Percentiles rank a stretch among this genome's conserved stretches.
phyloP scores from a whole-genome alignment of 1,140 invertebrate species.

The Hylaeus anthracinus region DNA sequence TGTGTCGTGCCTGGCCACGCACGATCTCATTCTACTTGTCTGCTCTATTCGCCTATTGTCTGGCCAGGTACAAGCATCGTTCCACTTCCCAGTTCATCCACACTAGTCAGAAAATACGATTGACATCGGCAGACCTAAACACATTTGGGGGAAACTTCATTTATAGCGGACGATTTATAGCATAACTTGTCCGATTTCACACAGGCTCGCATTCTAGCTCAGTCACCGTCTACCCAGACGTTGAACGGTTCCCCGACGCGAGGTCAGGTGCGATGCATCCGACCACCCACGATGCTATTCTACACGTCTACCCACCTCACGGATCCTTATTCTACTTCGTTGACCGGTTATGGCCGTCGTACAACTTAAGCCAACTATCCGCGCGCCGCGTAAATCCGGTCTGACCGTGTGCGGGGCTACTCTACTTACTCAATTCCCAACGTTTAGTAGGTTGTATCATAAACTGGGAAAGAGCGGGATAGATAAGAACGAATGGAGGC shows the following conservation, averaged over 20 bases:
- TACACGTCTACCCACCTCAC: not conserved
- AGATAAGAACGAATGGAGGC: too few relatives aligned
- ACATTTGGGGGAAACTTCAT: not conserved
- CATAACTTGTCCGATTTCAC: conserved; percentile 1
- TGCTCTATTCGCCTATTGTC: too few relatives aligned
- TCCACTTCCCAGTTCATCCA: not conserved
- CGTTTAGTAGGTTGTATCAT: too few relatives aligned
- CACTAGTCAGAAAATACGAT: not conserved
- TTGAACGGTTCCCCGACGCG: not conserved
- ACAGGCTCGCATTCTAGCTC: not conserved
- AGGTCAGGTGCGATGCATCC: not conserved
- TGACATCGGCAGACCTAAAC: too few relatives aligned
- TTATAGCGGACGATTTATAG: not conserved
- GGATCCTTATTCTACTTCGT: conserved; percentile 6
- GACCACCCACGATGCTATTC: not conserved
- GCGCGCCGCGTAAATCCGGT: not conserved
- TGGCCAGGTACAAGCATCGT: not conserved
- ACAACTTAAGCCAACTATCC: not conserved
- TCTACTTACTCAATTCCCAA: not conserved
- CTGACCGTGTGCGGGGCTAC: not conserved
- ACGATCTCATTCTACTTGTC: too few relatives aligned
- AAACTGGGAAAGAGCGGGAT: too few relatives aligned
- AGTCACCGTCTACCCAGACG: not conserved
- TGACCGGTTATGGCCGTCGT: not conserved
- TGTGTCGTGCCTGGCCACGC: too few relatives aligned